Evolutionary conservation across 1,140 invertebrate genomes (phyloP).

Genomic region (Glomeris maerens): DNA sequence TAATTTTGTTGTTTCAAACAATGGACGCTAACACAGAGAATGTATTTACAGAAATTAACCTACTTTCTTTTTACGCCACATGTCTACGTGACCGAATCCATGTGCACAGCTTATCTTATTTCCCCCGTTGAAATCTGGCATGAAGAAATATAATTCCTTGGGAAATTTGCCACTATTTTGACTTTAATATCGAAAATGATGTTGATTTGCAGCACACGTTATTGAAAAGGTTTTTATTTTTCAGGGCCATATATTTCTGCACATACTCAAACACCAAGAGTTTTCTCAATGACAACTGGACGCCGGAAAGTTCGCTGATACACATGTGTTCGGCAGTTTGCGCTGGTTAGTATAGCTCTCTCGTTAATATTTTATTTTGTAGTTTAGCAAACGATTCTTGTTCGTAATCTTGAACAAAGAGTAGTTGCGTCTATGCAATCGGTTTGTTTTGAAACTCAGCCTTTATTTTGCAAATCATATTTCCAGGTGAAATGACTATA

Average conservation of each 20-base stretch:
- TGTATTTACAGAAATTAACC: too few species aligned
- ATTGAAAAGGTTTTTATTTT: slow-evolving; percentile 21
- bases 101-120: too few species aligned
- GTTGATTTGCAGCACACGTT: too few species aligned
- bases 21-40: too few species aligned
- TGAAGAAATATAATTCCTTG: too few species aligned
- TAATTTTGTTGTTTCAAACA: too few species aligned
- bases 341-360: slow-evolving; percentile 52
- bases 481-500: background rate
- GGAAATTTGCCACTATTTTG: too few species aligned
- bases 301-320: slow-evolving; percentile 80
- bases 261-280: slow-evolving; percentile 90
- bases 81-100: too few species aligned
- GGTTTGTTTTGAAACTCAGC: background rate
- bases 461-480: background rate
- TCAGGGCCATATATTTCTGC: slow-evolving; percentile 94
- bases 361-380: slow-evolving; percentile 8
- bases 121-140: too few species aligned
- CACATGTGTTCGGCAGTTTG: slow-evolving; percentile 86
- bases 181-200: too few species aligned
- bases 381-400: background rate
- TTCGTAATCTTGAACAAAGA: background rate
- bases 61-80: too few species aligned
- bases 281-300: slow-evolving; percentile 56
- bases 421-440: background rate